Conservation (phyloP, 2,113 vertebrate genomes). For the Galeopterus variegatus region DNA sequence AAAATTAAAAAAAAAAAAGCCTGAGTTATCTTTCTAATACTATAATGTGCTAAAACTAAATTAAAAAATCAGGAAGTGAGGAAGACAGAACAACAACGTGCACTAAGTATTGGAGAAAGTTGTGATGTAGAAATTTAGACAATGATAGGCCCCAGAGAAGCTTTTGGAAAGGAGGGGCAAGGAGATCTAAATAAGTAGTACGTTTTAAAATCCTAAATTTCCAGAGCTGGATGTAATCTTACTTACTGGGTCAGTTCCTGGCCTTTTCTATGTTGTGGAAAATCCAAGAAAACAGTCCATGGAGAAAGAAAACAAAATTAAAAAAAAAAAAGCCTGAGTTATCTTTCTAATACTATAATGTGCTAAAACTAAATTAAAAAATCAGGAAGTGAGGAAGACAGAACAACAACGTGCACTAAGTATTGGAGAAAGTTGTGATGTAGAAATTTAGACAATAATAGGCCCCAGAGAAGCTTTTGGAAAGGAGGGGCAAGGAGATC, state of each 20-base stretch:
- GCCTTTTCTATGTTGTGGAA: not conserved
- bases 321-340: not conserved
- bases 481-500: not conserved
- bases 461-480: not conserved
- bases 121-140: not conserved
- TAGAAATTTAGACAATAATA: not conserved
- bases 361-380: not conserved
- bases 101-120: not conserved
- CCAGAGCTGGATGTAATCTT: not conserved
- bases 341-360: not conserved
- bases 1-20: conserved; percentile 2
- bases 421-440: not conserved
- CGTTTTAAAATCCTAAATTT: not conserved
- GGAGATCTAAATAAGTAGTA: not conserved
- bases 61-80: not conserved
- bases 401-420: not conserved
- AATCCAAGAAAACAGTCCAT: not conserved
- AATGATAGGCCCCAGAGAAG: not conserved
- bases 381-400: not conserved
- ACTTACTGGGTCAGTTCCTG: not conserved
- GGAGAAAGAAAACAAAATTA: conserved; percentile 20
- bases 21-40: not conserved
- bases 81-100: not conserved
- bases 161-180: not conserved
- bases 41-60: not conserved